A percentile compares a stretch with the other conserved stretches of the same genome.
These are phyloP conservation scores for Lathamus discolor DNA, from an alignment of 2,113 vertebrate species.

Conservation along the genomic window DNA sequence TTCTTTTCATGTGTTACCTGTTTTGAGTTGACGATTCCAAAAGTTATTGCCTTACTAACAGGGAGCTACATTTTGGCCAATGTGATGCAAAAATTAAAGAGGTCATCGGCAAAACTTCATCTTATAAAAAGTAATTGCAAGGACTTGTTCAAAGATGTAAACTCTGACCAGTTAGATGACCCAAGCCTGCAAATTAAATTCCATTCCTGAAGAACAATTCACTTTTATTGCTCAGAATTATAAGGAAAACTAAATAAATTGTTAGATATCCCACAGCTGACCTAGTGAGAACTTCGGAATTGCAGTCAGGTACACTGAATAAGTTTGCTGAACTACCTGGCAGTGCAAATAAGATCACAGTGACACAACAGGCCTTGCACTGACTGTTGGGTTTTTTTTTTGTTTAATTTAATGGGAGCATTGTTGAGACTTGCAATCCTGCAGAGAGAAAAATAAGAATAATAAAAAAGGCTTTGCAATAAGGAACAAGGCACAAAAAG, in stretches of 20 bases:
- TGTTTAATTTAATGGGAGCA: not conserved
- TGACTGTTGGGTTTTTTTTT: too few species aligned
- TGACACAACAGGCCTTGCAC: not conserved
- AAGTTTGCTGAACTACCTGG: not conserved
- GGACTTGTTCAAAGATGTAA: not conserved
- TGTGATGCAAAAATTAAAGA: not conserved
- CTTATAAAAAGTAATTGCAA: not conserved
- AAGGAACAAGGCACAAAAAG: not conserved
- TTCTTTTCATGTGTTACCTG: not conserved
- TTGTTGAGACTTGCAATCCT: not conserved
- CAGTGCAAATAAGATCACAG: not conserved
- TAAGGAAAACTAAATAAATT: not conserved
- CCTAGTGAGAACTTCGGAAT: not conserved
- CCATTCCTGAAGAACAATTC: not conserved
- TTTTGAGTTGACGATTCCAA: not conserved
- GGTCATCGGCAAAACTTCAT: not conserved
- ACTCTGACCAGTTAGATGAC: not conserved
- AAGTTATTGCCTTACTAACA: not conserved
- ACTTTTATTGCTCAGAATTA: not conserved
- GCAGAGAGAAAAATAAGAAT: not conserved
- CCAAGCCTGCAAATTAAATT: not conserved
- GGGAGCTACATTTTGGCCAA: not conserved
- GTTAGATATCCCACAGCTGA: not conserved
- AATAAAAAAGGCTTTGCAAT: not conserved
- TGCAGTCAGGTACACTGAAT: not conserved